Evolutionary conservation across 2,113 vertebrate genomes (phyloP).

Genomic region (Holacanthus passer): DNA sequence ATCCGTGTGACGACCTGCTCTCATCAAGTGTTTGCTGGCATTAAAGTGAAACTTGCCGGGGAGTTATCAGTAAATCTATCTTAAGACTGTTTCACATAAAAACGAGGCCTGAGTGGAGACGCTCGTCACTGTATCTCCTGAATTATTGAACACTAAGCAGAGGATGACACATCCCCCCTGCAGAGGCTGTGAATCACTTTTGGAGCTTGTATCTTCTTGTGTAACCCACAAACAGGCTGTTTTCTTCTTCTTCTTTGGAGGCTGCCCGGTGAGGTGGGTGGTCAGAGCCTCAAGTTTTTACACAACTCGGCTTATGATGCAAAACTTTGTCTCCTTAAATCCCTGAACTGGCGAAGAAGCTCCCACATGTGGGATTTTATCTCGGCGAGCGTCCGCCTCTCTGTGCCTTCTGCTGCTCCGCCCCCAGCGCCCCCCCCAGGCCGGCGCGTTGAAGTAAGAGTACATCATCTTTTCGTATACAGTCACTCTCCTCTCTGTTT

Average conservation of each 20-base stretch:
- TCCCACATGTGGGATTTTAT: neutral
- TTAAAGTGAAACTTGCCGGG: constrained; percentile 2
- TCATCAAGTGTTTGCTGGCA: constrained; percentile 14
- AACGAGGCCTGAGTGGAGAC: constrained; percentile 12
- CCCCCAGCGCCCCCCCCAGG: neutral
- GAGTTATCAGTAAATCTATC: constrained; percentile 11
- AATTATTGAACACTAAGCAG: constrained; percentile 37
- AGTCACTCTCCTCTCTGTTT: neutral
- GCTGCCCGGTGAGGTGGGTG: constrained; percentile 24
- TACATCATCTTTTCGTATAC: neutral
- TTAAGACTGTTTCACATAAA: constrained; percentile 25
- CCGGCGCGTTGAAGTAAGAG: neutral
- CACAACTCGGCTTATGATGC: neutral
- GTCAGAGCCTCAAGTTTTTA: neutral
- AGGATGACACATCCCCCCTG: constrained; percentile 32
- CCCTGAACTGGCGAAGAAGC: neutral
- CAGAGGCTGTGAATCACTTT: constrained; percentile 25
- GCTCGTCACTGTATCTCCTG: constrained; percentile 2
- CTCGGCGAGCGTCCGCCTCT: neutral
- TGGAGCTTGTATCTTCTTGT: constrained; percentile 9
- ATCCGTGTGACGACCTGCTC: constrained; percentile 35
- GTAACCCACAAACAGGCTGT: constrained; percentile 35
- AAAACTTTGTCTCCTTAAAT: constrained; percentile 10
- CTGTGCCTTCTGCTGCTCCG: neutral
- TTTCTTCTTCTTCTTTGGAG: neutral